These are phyloP conservation scores for Ectobius pallidus DNA, from an alignment of 2,888 invertebrate genomes.

Conservation along the genomic window DNA sequence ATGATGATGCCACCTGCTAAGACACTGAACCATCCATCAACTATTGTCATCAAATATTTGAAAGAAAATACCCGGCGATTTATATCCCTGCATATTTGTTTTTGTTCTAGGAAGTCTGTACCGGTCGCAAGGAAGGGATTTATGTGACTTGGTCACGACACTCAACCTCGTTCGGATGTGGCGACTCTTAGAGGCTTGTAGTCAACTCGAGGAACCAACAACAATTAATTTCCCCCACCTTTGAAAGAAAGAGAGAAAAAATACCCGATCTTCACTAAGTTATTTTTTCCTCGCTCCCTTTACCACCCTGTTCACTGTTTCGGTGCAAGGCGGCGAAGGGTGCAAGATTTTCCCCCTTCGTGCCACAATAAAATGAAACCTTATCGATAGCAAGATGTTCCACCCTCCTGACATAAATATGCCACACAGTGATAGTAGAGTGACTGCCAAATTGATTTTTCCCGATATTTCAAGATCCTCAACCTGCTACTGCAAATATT, in stretches of 20 bases:
- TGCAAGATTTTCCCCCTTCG: conserved; percentile 4
- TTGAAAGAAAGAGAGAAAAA: too few relatives aligned
- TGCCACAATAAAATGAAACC: conserved; percentile 11
- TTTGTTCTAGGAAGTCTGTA: background rate
- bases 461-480: too few relatives aligned
- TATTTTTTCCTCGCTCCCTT: conserved; percentile 20
- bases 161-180: background rate
- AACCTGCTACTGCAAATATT: too few relatives aligned
- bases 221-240: conserved; percentile 32
- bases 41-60: conserved; percentile 25
- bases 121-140: background rate
- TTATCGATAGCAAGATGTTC: background rate
- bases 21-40: conserved; percentile 15
- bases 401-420: background rate
- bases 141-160: conserved; percentile 28
- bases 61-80: conserved; percentile 9
- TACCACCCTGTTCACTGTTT: conserved; percentile 35
- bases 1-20: conserved; percentile 18
- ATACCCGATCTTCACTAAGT: conserved; percentile 6
- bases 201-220: conserved; percentile 18
- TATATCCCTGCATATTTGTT: background rate
- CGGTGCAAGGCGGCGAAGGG: conserved; percentile 33
- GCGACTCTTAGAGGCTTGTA: conserved; percentile 15
- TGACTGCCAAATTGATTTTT: too few relatives aligned
- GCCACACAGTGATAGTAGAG: too few relatives aligned